Conservation (phyloP, 1,140 invertebrate genomes). For the Camponotus pennsylvanicus region DNA sequence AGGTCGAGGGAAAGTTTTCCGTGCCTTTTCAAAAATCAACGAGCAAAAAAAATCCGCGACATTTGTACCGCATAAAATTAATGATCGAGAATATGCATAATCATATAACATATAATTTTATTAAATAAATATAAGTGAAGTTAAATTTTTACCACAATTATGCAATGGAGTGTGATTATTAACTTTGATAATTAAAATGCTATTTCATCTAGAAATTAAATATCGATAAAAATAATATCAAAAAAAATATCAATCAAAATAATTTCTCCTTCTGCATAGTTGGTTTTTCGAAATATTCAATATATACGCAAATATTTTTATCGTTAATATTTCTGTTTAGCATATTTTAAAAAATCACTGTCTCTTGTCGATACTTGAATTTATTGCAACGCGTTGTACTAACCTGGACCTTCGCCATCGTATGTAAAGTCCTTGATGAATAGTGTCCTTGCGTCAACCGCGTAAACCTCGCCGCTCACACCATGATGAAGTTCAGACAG, state of each 20-base stretch:
- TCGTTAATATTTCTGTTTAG: not conserved
- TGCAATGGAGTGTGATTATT: too few relatives aligned
- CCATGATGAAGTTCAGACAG: constrained; percentile 93
- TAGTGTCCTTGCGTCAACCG: constrained; percentile 94
- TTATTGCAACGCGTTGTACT: constrained; percentile 29
- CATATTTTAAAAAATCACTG: not conserved
- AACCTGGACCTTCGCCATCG: constrained; percentile 95
- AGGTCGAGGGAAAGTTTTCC: constrained; percentile 46
- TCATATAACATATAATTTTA: not conserved
- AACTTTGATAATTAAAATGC: too few relatives aligned
- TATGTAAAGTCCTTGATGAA: constrained; percentile 96
- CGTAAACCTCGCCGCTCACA: constrained; percentile 94
- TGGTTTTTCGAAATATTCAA: not conserved
- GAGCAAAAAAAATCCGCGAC: not conserved
- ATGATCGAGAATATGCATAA: constrained; percentile 3
- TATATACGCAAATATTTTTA: not conserved
- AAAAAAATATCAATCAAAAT: too few relatives aligned
- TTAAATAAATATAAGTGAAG: too few relatives aligned
- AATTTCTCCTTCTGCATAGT: too few relatives aligned
- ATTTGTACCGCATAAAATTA: constrained; percentile 3
- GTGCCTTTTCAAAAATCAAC: constrained; percentile 10
- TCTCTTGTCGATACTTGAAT: not conserved
- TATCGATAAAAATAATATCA: too few relatives aligned
- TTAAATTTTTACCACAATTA: too few relatives aligned
- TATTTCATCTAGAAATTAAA: too few relatives aligned